These are phyloP conservation scores for Notodonta dromedarius DNA, from an alignment of 2,888 invertebrate genomes.

Conservation along the genomic window DNA sequence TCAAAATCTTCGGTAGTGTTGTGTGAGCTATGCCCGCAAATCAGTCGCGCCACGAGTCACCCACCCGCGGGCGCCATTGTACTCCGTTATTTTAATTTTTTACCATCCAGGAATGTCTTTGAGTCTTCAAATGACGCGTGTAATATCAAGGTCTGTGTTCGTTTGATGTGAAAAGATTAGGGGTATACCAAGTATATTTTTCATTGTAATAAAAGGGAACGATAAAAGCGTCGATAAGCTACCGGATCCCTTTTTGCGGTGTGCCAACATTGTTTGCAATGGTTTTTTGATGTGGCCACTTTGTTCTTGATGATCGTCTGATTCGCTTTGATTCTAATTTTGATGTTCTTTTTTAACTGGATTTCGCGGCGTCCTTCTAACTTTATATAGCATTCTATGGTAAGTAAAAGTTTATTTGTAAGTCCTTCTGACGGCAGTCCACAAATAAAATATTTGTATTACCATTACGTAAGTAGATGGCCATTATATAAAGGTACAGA, in stretches of 20 bases:
- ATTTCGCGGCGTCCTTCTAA: neutral
- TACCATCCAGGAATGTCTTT: conserved; percentile 77
- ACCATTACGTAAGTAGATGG: no score
- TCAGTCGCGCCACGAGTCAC: conserved; percentile 52
- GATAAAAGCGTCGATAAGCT: conserved; percentile 58
- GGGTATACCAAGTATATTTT: conserved; percentile 76
- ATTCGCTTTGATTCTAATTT: conserved; percentile 31
- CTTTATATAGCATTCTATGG: no score
- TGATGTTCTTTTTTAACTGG: conserved; percentile 19
- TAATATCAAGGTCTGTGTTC: conserved; percentile 76
- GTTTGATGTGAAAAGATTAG: conserved; percentile 81
- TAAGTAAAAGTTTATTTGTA: no score
- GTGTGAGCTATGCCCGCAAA: conserved; percentile 48
- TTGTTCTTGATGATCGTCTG: conserved; percentile 39
- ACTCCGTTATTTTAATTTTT: conserved; percentile 80
- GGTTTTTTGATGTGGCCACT: conserved; percentile 62
- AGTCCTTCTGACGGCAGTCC: no score
- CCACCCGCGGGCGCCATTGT: conserved; percentile 47
- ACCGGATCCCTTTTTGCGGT: conserved; percentile 65
- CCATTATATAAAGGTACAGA: no score
- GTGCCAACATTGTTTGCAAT: conserved; percentile 53
- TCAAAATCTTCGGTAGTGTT: conserved; percentile 50
- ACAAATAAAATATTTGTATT: no score
- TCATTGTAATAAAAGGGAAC: conserved; percentile 67
- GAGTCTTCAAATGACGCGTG: conserved; percentile 82